Evolutionary conservation across 2,888 invertebrate species (phyloP).

Genomic region (Omphaloscelis lunosa): DNA sequence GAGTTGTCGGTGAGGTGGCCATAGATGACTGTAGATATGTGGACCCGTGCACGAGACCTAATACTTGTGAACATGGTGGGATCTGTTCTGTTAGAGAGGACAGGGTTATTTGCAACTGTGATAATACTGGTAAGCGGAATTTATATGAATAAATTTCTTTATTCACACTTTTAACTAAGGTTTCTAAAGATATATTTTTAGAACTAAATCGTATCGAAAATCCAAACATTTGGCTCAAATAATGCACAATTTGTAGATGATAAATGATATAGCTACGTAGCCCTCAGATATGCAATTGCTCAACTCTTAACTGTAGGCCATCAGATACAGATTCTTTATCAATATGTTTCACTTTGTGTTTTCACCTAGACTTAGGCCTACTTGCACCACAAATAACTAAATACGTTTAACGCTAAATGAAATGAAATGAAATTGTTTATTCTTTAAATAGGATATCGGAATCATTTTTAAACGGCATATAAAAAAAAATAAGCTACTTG

Average conservation of each 20-base stretch:
- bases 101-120: slow-evolving; percentile 96
- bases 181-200: neutral
- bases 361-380: neutral
- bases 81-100: slow-evolving; percentile 97
- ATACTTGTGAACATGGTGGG: slow-evolving; percentile 98
- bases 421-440: too few relatives aligned
- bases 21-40: slow-evolving; percentile 97
- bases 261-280: slow-evolving; percentile 1
- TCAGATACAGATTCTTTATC: neutral
- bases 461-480: too few relatives aligned
- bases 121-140: slow-evolving; percentile 92
- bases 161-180: neutral
- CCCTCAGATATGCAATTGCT: neutral
- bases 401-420: neutral
- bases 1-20: slow-evolving; percentile 96
- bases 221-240: neutral
- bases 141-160: neutral
- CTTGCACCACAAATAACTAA: neutral
- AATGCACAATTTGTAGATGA: neutral
- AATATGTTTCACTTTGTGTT: neutral
- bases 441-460: too few relatives aligned
- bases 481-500: too few relatives aligned
- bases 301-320: neutral
- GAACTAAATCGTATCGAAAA: neutral
- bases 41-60: slow-evolving; percentile 96